phyloP scores from a whole-genome alignment of 2,113 vertebrate species.

The Psilopsiagon aurifrons region DNA sequence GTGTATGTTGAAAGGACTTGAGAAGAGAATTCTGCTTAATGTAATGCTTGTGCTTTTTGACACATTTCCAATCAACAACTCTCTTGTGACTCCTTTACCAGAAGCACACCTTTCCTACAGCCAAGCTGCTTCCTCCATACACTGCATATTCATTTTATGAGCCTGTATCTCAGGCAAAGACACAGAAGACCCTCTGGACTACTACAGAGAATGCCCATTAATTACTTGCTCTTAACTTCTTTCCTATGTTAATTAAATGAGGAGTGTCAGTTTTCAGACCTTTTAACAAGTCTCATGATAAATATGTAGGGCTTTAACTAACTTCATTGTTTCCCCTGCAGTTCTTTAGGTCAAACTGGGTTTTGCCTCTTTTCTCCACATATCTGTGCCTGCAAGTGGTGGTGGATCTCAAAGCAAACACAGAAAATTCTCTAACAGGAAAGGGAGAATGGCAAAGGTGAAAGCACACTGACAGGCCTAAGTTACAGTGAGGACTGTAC shows the following conservation, averaged over 20 bases:
- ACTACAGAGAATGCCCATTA: background rate
- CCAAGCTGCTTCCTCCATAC: background rate
- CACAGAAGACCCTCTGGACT: background rate
- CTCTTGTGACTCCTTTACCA: background rate
- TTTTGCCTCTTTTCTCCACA: background rate
- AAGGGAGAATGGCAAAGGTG: background rate
- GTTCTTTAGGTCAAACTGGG: background rate
- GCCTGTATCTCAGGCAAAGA: background rate
- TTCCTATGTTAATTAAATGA: background rate
- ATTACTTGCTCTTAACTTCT: background rate
- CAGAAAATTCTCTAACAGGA: background rate
- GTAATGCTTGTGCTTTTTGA: background rate
- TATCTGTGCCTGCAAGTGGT: background rate
- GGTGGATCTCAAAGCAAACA: background rate
- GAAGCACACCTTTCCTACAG: background rate
- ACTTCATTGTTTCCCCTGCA: background rate
- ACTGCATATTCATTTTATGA: background rate
- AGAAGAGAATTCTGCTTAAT: background rate
- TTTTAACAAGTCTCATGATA: background rate
- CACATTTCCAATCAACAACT: background rate
- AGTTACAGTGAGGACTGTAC: background rate
- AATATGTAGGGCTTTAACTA: background rate
- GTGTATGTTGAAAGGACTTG: background rate
- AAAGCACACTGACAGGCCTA: background rate
- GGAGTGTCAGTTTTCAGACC: background rate